A percentile compares a stretch with the other conserved stretches of the same genome.
These are phyloP conservation scores for Datnioides undecimradiatus DNA, from an alignment of 2,113 vertebrate species.

Conservation along the genomic window DNA sequence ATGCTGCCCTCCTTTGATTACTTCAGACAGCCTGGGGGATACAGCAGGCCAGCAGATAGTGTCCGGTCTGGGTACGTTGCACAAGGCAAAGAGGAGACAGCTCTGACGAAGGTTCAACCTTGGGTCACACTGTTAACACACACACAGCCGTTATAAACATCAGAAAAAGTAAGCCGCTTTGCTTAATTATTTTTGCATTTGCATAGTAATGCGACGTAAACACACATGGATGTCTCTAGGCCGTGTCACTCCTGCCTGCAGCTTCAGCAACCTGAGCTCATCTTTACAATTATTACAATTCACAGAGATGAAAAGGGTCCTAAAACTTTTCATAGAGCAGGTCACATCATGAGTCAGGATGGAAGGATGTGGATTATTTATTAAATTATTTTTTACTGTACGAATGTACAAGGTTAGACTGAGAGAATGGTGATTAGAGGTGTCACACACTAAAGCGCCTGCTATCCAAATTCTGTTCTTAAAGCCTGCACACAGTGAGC, in stretches of 20 bases:
- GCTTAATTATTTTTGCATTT: conserved; percentile 71
- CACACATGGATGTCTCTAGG: conserved; percentile 50
- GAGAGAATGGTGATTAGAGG: not conserved
- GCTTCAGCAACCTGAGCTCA: conserved; percentile 23
- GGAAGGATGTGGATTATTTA: not conserved
- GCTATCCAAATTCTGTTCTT: not conserved
- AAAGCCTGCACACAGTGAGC: conserved; percentile 18
- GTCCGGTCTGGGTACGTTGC: conserved; percentile 35
- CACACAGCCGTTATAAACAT: conserved; percentile 60
- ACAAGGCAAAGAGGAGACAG: conserved; percentile 65
- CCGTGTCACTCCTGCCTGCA: conserved; percentile 40
- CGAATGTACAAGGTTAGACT: not conserved
- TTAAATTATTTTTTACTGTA: not conserved
- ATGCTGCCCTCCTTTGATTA: conserved; percentile 78
- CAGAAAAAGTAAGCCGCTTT: conserved; percentile 60
- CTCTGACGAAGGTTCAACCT: conserved; percentile 67
- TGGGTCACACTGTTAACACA: conserved; percentile 69
- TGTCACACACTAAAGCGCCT: not conserved
- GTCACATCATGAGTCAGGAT: not conserved
- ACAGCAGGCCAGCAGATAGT: conserved; percentile 54
- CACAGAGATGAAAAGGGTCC: conserved; percentile 9
- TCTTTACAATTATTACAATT: conserved; percentile 18
- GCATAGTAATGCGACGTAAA: conserved; percentile 69
- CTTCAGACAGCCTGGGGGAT: conserved; percentile 65
- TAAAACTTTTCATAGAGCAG: conserved; percentile 5